phyloP scores from a whole-genome alignment of 2,113 vertebrate genomes.

The Pseudopodoces humilis region DNA sequence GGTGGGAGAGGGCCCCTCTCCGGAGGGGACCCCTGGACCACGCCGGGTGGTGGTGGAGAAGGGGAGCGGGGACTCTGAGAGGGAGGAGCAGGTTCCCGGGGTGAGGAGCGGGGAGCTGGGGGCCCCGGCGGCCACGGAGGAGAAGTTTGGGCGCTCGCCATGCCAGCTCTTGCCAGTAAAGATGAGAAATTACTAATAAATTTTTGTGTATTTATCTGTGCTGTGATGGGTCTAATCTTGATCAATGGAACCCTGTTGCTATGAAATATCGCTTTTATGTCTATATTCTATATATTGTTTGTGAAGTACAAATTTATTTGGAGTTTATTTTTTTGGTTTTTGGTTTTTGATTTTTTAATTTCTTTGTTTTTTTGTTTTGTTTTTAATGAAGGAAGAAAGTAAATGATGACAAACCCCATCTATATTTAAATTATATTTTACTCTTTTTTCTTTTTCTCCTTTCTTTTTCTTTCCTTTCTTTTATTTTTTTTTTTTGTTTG shows the following conservation, averaged over 20 bases:
- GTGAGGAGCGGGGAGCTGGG: conserved; percentile 3
- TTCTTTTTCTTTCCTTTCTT: not conserved
- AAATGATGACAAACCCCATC: conserved; percentile 60
- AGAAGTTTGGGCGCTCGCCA: not conserved
- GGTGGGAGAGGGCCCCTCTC: not conserved
- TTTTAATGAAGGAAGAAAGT: conserved; percentile 62
- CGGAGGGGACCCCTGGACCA: not conserved
- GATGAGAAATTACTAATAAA: conserved; percentile 99
- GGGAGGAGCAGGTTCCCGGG: not conserved
- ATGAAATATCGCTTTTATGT: conserved; percentile 97
- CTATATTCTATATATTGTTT: conserved; percentile 92
- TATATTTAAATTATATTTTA: conserved; percentile 77
- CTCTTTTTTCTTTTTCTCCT: conserved; percentile 69
- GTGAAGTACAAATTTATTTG: conserved; percentile 92
- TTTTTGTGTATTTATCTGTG: conserved; percentile 99
- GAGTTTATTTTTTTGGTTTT: conserved; percentile 71
- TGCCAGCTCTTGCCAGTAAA: conserved; percentile 76
- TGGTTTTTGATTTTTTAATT: conserved; percentile 70
- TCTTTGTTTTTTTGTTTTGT: not conserved
- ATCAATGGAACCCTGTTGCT: conserved; percentile 98
- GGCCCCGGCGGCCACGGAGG: conserved; percentile 14
- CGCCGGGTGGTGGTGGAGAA: not conserved
- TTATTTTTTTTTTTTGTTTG: not conserved
- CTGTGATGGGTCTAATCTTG: conserved; percentile 96
- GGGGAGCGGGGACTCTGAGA: not conserved